Evolutionary conservation across 2,113 vertebrate genomes (phyloP).

Genomic region (Cephalopholis sonnerati): DNA sequence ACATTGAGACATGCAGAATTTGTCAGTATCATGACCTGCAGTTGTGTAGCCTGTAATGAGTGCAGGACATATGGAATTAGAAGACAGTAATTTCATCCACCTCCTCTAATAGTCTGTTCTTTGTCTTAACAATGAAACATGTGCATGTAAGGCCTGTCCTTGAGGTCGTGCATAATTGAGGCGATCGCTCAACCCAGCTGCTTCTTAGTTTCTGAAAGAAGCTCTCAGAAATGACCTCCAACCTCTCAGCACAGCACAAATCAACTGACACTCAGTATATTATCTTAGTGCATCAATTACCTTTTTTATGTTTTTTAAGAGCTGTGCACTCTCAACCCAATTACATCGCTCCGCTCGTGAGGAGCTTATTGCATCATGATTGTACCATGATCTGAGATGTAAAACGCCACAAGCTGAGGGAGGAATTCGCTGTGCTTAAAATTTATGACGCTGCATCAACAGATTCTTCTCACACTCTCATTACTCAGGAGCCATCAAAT

Average conservation of each 20-base stretch:
- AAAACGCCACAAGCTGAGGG: constrained; percentile 11
- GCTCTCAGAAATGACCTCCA: constrained; percentile 18
- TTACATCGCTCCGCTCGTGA: constrained; percentile 24
- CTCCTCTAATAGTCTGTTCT: not conserved
- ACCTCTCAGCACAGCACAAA: constrained; percentile 14
- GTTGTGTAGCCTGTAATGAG: not conserved
- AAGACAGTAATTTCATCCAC: not conserved
- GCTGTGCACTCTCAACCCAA: constrained; percentile 20
- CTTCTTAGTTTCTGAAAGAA: not conserved
- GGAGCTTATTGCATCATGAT: constrained; percentile 42
- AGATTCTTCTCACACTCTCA: constrained; percentile 42
- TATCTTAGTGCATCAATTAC: constrained; percentile 36
- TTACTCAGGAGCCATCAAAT: constrained; percentile 66
- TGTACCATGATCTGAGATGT: constrained; percentile 44
- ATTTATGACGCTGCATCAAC: constrained; percentile 57
- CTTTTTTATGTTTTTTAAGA: constrained; percentile 52
- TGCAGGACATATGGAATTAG: not conserved
- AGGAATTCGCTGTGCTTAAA: constrained; percentile 42
- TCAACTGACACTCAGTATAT: constrained; percentile 3
- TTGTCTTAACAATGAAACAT: not conserved
- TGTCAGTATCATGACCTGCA: constrained; percentile 1
- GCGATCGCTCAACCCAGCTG: not conserved
- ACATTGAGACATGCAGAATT: not conserved
- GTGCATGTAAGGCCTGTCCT: not conserved
- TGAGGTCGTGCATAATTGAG: not conserved